Conservation (phyloP, 1,140 invertebrate species). For the Galleria mellonella region DNA sequence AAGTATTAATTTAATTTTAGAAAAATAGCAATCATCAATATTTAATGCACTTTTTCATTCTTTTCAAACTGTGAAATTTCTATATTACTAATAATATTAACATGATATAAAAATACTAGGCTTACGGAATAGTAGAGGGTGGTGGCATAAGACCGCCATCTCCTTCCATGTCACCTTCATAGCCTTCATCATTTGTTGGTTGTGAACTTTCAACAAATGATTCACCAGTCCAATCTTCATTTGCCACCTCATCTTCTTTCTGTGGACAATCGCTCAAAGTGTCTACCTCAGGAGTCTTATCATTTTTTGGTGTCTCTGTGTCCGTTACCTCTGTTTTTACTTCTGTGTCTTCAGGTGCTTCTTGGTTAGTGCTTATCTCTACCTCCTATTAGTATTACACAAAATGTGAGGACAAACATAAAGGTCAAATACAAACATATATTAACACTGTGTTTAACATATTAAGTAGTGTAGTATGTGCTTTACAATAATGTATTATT, state of each 20-base stretch:
- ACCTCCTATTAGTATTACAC: constrained; percentile 39
- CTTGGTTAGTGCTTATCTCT: constrained; percentile 28
- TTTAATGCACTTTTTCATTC: background rate
- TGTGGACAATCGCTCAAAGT: constrained; percentile 39
- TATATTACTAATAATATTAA: too few species aligned
- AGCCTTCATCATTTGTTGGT: constrained; percentile 59
- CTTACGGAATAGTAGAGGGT: constrained; percentile 71
- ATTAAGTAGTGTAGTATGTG: too few species aligned
- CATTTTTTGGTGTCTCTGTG: constrained; percentile 13
- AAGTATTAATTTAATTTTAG: too few species aligned
- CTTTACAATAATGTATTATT: too few species aligned
- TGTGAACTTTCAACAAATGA: constrained; percentile 22
- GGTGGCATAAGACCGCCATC: constrained; percentile 85
- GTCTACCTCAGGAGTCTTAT: constrained; percentile 15
- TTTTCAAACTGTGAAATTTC: background rate
- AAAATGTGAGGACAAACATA: constrained; percentile 17
- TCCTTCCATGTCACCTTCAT: constrained; percentile 76
- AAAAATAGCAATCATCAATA: too few species aligned
- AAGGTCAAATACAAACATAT: too few species aligned
- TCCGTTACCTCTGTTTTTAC: constrained; percentile 25
- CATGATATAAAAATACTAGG: constrained; percentile 5
- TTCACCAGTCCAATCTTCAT: constrained; percentile 9
- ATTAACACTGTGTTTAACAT: too few species aligned
- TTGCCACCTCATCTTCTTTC: constrained; percentile 19
- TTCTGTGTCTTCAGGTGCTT: constrained; percentile 18